A percentile compares a stretch with the other conserved stretches of the same genome.
These are phyloP conservation scores for Dicranocentrus wangi DNA, from an alignment of 2,888 invertebrate genomes.

Conservation along the genomic window DNA sequence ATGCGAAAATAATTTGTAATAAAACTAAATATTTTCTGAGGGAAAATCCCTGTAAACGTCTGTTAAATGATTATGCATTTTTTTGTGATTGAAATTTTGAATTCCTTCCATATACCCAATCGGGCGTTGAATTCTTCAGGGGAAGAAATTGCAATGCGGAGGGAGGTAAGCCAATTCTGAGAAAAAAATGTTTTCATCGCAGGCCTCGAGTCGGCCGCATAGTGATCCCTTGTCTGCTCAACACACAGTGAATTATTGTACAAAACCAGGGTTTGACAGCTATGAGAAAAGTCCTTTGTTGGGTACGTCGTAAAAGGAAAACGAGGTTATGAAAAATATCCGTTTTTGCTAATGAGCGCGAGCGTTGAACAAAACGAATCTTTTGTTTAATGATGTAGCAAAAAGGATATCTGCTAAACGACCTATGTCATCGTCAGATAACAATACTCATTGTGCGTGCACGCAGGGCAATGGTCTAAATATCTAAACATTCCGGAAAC, in stretches of 20 bases:
- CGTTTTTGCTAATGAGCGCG: not conserved
- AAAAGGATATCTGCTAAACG: not conserved
- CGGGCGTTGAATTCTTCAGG: not conserved
- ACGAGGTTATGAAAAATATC: constrained; percentile 21
- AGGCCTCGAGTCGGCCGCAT: too few relatives aligned
- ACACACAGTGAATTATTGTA: not conserved
- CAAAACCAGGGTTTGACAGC: not conserved
- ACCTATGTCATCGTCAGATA: not conserved
- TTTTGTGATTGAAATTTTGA: not conserved
- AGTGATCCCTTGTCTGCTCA: not conserved
- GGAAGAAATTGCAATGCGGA: constrained; percentile 9
- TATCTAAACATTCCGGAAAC: not conserved
- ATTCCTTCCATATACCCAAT: not conserved
- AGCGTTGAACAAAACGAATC: not conserved
- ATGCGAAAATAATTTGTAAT: not conserved
- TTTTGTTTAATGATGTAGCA: not conserved
- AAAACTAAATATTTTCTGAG: not conserved
- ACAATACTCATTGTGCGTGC: not conserved
- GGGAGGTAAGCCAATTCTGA: not conserved
- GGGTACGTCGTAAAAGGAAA: constrained; percentile 2
- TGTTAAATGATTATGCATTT: not conserved
- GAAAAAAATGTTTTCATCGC: not conserved
- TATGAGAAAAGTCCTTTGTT: constrained; percentile 3
- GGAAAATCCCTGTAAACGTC: not conserved
- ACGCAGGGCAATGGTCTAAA: not conserved